These are phyloP conservation scores for Panorpa germanica DNA, from an alignment of 2,888 invertebrate genomes.

Conservation along the genomic window DNA sequence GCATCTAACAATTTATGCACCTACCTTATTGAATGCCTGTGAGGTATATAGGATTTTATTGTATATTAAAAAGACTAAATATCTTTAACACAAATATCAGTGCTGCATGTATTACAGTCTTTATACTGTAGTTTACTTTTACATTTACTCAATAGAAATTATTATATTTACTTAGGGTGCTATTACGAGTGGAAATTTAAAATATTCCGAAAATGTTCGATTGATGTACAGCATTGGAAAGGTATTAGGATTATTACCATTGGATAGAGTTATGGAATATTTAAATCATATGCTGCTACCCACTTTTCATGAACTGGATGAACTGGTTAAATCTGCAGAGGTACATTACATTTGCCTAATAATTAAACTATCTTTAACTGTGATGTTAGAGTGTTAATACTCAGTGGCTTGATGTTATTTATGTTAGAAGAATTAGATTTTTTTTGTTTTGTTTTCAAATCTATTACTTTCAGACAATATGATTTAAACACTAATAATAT, in stretches of 20 bases:
- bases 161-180: conserved; percentile 21
- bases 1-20: conserved; percentile 55
- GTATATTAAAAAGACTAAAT: too few species aligned
- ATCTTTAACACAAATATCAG: too few species aligned
- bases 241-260: conserved; percentile 44
- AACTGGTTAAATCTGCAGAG: conserved; percentile 27
- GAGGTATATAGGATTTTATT: conserved; percentile 23
- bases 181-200: conserved; percentile 32
- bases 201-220: conserved; percentile 47
- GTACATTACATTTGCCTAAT: conserved; percentile 19
- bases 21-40: conserved; percentile 53
- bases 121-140: too few species aligned
- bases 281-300: conserved; percentile 50
- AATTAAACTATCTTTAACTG: conserved; percentile 9
- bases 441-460: conserved; percentile 2
- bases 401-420: neutral
- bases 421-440: neutral
- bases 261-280: conserved; percentile 42
- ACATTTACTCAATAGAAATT: conserved; percentile 7
- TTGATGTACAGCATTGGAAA: conserved; percentile 61
- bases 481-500: conserved; percentile 1
- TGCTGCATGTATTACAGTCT: too few species aligned
- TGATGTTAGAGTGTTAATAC: conserved; percentile 2
- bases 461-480: neutral
- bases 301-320: conserved; percentile 38